These are phyloP conservation scores for Nymphalis urticae DNA, from an alignment of 2,888 invertebrate species.

Conservation along the genomic window DNA sequence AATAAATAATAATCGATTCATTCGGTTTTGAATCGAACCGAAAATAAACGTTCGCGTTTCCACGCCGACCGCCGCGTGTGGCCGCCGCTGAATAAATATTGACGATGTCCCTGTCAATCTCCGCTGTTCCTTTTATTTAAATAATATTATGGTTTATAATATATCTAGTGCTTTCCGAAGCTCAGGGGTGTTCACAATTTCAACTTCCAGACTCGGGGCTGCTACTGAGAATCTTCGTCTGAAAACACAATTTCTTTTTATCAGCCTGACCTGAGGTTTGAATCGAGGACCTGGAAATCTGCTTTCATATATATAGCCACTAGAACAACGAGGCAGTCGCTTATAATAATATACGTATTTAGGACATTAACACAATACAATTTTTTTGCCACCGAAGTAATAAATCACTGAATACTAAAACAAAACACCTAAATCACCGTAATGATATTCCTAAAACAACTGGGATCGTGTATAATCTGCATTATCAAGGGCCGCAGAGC, in stretches of 20 bases:
- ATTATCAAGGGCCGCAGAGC: constrained; percentile 33
- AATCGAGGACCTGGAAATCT: too few species aligned
- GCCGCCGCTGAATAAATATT: constrained; percentile 21
- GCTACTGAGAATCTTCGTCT: too few species aligned
- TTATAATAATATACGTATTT: too few species aligned
- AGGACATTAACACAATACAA: too few species aligned
- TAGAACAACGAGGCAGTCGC: too few species aligned
- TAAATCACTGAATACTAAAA: constrained; percentile 20
- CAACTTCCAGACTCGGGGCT: too few species aligned
- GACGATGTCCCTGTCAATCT: constrained; percentile 2
- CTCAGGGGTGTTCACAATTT: too few species aligned
- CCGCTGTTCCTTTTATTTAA: neutral
- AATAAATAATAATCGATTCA: constrained; percentile 69
- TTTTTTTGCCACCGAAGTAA: constrained; percentile 4
- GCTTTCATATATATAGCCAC: too few species aligned
- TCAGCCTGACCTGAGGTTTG: too few species aligned
- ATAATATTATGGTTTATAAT: neutral
- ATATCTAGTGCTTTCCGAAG: too few species aligned
- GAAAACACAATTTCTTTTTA: too few species aligned
- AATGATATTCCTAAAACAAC: constrained; percentile 33
- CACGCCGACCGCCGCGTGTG: constrained; percentile 16
- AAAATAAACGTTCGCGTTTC: constrained; percentile 26
- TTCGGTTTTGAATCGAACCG: constrained; percentile 38
- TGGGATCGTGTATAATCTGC: constrained; percentile 38
- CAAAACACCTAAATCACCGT: constrained; percentile 15